phyloP scores from a whole-genome alignment of 2,888 invertebrate species.

The Drosophila stalkeri region DNA sequence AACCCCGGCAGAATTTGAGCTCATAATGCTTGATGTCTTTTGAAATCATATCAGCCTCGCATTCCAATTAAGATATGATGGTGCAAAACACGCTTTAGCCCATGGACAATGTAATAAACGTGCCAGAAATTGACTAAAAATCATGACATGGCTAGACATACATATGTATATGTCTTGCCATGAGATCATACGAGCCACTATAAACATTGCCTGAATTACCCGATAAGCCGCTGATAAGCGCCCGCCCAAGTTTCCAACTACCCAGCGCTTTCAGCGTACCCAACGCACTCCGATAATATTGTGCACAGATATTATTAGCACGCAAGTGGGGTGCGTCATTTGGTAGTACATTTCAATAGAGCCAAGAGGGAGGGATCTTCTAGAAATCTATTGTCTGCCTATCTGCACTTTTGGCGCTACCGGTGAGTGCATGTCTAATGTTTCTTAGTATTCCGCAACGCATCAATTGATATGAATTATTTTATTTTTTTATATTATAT shows the following conservation, averaged over 20 bases:
- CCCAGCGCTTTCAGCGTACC: conserved; percentile 20
- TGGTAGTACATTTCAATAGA: not conserved
- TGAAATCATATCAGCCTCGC: conserved; percentile 18
- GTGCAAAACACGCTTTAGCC: conserved; percentile 1
- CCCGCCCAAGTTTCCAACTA: conserved; percentile 31
- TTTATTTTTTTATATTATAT: not conserved
- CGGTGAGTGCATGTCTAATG: not conserved
- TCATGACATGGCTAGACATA: conserved; percentile 63
- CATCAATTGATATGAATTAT: not conserved
- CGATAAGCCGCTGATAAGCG: conserved; percentile 54
- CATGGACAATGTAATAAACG: conserved; percentile 47
- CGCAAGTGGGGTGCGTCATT: conserved; percentile 9
- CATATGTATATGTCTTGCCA: conserved; percentile 14
- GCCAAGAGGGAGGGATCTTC: not conserved
- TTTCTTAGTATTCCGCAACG: not conserved
- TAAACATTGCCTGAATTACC: conserved; percentile 40
- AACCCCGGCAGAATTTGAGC: not conserved
- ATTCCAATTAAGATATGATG: conserved; percentile 30
- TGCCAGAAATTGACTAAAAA: conserved; percentile 48
- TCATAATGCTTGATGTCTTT: conserved; percentile 34
- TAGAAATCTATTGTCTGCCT: conserved; percentile 2
- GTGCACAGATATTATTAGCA: conserved; percentile 14
- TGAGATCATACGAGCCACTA: conserved; percentile 50
- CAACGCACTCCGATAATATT: conserved; percentile 43
- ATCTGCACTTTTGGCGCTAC: not conserved